These are phyloP conservation scores for Panurus biarmicus DNA, from an alignment of 2,113 vertebrate species.

Conservation along the genomic window DNA sequence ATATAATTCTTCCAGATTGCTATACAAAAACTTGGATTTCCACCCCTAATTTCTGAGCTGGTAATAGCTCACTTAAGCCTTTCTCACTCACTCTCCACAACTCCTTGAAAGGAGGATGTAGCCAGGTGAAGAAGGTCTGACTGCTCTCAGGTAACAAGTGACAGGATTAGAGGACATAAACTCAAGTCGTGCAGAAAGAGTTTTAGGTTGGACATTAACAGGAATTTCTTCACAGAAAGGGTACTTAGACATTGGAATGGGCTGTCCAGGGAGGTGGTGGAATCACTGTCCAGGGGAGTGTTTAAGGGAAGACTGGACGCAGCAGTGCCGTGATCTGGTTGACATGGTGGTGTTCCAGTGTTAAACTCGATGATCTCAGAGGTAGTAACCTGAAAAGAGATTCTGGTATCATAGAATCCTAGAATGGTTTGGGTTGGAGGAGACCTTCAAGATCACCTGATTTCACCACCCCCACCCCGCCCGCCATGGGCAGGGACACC, in stretches of 20 bases:
- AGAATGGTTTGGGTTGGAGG: not conserved
- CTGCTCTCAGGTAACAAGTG: not conserved
- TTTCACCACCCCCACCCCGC: too few relatives aligned
- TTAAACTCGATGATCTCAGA: not conserved
- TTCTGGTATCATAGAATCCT: not conserved
- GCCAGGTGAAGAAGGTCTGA: not conserved
- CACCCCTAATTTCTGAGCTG: not conserved
- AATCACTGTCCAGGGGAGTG: not conserved
- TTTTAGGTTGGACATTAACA: not conserved
- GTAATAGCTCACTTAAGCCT: not conserved
- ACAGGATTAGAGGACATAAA: not conserved
- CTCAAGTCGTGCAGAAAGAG: not conserved
- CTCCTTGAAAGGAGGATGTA: not conserved
- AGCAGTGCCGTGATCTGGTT: not conserved
- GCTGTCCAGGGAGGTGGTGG: not conserved
- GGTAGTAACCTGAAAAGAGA: not conserved
- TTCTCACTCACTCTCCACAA: not conserved
- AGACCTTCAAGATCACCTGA: not conserved
- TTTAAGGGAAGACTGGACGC: not conserved
- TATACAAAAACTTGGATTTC: not conserved
- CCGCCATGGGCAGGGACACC: not conserved
- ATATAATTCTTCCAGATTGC: not conserved
- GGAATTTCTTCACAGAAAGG: not conserved
- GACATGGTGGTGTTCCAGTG: not conserved
- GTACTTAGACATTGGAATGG: not conserved